A percentile compares a stretch with the other conserved stretches of the same genome.
Conservation (phyloP, 1,140 invertebrate species). For the Stegodyphus mimosarum region DNA sequence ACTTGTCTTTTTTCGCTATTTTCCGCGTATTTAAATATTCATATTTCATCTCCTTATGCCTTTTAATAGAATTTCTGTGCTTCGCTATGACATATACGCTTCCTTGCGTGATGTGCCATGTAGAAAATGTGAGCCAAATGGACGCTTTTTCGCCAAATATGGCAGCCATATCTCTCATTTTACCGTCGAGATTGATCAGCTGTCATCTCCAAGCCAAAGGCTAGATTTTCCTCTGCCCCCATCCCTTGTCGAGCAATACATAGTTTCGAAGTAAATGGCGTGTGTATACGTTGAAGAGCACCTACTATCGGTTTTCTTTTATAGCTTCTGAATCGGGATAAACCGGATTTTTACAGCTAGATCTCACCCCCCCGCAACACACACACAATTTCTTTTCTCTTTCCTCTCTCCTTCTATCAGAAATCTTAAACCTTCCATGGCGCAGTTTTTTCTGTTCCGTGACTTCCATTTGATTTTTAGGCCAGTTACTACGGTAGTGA, state of each 20-base stretch:
- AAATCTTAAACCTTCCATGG: too few species aligned
- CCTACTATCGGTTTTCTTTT: constrained; percentile 54
- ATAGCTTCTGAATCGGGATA: constrained; percentile 43
- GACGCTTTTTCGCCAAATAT: constrained; percentile 35
- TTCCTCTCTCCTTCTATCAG: constrained; percentile 10
- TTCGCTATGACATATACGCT: too few species aligned
- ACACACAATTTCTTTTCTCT: constrained; percentile 5
- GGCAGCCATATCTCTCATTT: constrained; percentile 45
- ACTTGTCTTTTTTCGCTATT: too few species aligned
- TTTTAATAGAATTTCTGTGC: too few species aligned
- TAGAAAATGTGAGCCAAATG: background rate
- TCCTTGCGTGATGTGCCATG: too few species aligned
- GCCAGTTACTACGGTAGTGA: too few species aligned
- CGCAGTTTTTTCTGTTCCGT: too few species aligned
- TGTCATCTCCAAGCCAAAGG: constrained; percentile 58
- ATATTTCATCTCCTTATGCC: too few species aligned
- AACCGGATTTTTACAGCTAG: constrained; percentile 58
- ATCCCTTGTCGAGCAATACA: constrained; percentile 55
- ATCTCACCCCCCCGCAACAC: constrained; percentile 27
- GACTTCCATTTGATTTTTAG: too few species aligned
- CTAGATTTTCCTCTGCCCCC: constrained; percentile 27
- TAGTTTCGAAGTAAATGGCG: constrained; percentile 55
- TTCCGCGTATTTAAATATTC: too few species aligned
- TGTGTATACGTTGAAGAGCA: constrained; percentile 38
- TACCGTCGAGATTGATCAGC: constrained; percentile 58